phyloP scores from a whole-genome alignment of 2,888 invertebrate species.

The Automeris io region DNA sequence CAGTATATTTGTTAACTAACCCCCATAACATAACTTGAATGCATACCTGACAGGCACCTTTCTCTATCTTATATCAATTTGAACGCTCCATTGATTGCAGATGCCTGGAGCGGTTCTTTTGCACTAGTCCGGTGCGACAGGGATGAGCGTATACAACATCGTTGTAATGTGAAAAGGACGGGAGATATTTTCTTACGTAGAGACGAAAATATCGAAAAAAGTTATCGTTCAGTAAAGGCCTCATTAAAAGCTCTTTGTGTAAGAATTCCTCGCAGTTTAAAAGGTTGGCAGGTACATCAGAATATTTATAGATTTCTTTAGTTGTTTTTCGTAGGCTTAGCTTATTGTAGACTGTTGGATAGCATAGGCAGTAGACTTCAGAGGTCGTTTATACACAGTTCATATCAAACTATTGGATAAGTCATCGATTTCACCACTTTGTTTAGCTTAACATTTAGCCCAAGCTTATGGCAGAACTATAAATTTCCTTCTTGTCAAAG shows the following conservation, averaged over 20 bases:
- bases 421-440: no score
- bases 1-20: no score
- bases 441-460: no score
- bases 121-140: constrained; percentile 46
- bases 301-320: constrained; percentile 21
- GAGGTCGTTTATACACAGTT: no score
- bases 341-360: no score
- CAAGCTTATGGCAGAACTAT: no score
- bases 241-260: constrained; percentile 73
- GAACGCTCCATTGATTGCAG: constrained; percentile 75
- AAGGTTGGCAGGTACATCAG: constrained; percentile 30
- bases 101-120: constrained; percentile 62
- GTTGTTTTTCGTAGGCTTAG: no score
- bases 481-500: no score
- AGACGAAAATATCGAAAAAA: constrained; percentile 71
- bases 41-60: constrained; percentile 38
- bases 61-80: constrained; percentile 74
- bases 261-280: constrained; percentile 69
- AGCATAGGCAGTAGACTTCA: no score
- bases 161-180: constrained; percentile 35
- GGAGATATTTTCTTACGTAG: constrained; percentile 50
- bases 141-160: constrained; percentile 29
- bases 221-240: constrained; percentile 69
- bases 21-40: not conserved
- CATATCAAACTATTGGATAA: no score